Conservation (phyloP, 1,140 invertebrate genomes). For the Musca domestica region DNA sequence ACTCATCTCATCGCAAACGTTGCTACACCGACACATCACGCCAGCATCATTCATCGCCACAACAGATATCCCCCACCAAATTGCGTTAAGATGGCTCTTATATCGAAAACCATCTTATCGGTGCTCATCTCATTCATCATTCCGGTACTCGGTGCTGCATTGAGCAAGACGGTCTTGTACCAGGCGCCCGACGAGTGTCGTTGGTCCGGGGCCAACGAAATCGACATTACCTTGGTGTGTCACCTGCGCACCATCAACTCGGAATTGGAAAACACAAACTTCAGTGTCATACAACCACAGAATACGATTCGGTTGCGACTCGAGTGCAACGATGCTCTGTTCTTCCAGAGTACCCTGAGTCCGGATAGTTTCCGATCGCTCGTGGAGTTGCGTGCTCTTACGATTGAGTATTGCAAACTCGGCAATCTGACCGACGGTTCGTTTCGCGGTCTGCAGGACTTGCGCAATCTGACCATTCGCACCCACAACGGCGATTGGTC, state of each 20-base stretch:
- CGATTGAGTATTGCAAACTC: conserved; percentile 88
- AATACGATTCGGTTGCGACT: conserved; percentile 77
- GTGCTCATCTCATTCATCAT: conserved; percentile 66
- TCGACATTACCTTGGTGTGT: conserved; percentile 76
- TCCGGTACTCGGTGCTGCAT: conserved; percentile 66
- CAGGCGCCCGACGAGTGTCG: conserved; percentile 83
- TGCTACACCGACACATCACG: background rate
- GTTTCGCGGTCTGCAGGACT: conserved; percentile 75
- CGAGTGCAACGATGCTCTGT: conserved; percentile 80
- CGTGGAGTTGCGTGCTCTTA: conserved; percentile 76
- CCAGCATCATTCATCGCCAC: background rate
- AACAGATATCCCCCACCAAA: conserved; percentile 18
- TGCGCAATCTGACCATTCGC: conserved; percentile 79
- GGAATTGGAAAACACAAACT: conserved; percentile 85
- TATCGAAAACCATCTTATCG: conserved; percentile 37
- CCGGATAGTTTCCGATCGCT: conserved; percentile 81
- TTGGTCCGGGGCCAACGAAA: conserved; percentile 67
- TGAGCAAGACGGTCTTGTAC: conserved; percentile 70
- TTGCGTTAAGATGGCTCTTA: conserved; percentile 25
- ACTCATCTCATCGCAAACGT: too few species aligned
- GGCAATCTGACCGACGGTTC: conserved; percentile 81
- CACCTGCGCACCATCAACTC: conserved; percentile 81
- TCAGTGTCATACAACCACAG: conserved; percentile 83
- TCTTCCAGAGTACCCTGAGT: conserved; percentile 82
- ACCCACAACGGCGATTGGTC: conserved; percentile 89